phyloP scores from a whole-genome alignment of 2,888 invertebrate species.

The Dinocampus coccinellae region DNA sequence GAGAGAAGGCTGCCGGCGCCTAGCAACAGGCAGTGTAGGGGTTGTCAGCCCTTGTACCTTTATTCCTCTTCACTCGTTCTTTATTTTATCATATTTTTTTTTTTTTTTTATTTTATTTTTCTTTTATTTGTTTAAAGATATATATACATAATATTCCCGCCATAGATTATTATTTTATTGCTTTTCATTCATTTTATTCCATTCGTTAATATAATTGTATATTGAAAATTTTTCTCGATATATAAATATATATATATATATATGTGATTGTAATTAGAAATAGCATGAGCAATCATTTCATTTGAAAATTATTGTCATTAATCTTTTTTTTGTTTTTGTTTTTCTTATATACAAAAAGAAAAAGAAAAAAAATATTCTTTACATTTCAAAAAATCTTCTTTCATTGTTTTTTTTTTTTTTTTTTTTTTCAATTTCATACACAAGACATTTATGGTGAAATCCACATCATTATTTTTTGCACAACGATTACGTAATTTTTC shows the following conservation, averaged over 20 bases:
- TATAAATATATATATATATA: no score
- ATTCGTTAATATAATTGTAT: no score
- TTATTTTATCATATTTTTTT: slow-evolving; percentile 5
- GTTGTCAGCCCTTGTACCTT: slow-evolving; percentile 57
- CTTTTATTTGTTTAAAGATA: slow-evolving; percentile 24
- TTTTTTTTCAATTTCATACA: slow-evolving; percentile 15
- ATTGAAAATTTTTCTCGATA: no score
- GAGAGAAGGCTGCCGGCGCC: slow-evolving; percentile 52
- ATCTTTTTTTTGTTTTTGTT: no score
- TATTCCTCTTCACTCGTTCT: slow-evolving; percentile 11
- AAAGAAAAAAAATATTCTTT: no score
- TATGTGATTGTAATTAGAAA: no score
- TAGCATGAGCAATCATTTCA: no score
- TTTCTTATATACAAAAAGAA: no score
- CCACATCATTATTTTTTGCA: slow-evolving; percentile 26
- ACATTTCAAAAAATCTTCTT: no score
- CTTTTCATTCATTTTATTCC: slow-evolving; percentile 4
- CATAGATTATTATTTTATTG: slow-evolving; percentile 48
- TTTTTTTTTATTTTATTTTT: background rate
- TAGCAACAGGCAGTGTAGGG: slow-evolving; percentile 62
- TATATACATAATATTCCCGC: slow-evolving; percentile 45
- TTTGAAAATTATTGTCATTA: no score
- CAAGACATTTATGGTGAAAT: slow-evolving; percentile 17
- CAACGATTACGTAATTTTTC: slow-evolving; percentile 13
- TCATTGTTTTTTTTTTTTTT: background rate